Conservation (phyloP, 2,113 vertebrate genomes). For the Eudyptes chrysolophus region DNA sequence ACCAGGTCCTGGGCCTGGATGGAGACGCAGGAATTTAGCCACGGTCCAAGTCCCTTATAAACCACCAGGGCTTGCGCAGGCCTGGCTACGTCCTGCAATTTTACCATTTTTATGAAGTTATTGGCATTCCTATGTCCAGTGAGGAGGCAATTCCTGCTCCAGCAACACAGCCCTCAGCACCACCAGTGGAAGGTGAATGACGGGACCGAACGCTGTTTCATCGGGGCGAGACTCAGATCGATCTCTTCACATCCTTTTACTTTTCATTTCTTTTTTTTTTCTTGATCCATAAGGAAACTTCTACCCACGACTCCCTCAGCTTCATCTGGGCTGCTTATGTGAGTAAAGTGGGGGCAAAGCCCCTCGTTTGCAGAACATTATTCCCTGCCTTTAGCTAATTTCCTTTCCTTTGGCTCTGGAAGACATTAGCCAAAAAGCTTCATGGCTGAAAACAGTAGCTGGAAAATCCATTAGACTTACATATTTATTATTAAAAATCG, state of each 20-base stretch:
- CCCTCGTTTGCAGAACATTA: neutral
- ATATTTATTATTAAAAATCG: neutral
- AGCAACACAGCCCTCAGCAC: neutral
- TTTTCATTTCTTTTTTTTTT: neutral
- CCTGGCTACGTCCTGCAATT: neutral
- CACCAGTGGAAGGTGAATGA: neutral
- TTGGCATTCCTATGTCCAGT: neutral
- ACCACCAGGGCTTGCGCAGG: neutral
- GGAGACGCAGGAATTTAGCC: neutral
- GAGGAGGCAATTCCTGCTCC: neutral
- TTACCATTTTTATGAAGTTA: neutral
- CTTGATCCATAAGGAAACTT: neutral
- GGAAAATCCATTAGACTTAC: slow-evolving; percentile 16
- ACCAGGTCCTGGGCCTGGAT: neutral
- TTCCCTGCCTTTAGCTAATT: slow-evolving; percentile 14
- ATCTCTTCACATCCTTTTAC: neutral
- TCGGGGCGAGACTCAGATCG: neutral
- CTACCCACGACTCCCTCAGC: neutral
- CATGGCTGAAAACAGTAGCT: slow-evolving; percentile 8
- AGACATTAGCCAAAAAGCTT: slow-evolving; percentile 13
- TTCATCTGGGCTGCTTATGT: neutral
- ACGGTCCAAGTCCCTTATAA: neutral
- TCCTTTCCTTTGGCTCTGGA: neutral
- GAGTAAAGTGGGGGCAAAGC: neutral
- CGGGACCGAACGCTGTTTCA: neutral